phyloP scores from a whole-genome alignment of 2,797 vertebrate species.

The Ciconia nigra region DNA sequence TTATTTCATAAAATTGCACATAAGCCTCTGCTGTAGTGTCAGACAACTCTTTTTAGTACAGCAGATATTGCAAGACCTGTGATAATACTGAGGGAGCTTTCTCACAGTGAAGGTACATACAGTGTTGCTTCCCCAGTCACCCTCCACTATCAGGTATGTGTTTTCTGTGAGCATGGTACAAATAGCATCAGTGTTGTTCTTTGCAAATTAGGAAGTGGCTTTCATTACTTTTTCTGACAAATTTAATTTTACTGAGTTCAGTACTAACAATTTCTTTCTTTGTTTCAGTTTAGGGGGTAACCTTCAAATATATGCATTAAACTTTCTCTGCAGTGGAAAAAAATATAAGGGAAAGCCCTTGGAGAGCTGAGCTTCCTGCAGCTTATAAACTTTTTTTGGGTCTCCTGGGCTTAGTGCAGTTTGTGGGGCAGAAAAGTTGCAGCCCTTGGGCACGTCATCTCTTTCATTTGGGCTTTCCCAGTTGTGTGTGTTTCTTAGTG shows the following conservation, averaged over 20 bases:
- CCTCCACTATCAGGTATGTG: background rate
- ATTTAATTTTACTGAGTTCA: background rate
- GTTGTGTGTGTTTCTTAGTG: background rate
- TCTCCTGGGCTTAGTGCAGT: background rate
- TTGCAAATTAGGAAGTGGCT: background rate
- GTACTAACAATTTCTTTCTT: background rate
- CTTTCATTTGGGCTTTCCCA: background rate
- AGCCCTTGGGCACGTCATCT: fast-evolving
- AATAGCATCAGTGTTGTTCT: background rate
- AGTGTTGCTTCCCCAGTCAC: background rate
- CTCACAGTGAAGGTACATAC: background rate
- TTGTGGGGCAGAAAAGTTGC: background rate
- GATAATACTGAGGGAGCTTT: background rate
- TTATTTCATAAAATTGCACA: background rate
- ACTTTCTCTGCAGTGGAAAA: background rate
- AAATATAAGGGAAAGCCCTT: background rate
- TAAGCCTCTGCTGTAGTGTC: background rate
- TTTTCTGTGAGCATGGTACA: background rate
- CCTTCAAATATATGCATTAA: background rate
- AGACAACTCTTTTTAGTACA: background rate
- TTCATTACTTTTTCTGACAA: background rate
- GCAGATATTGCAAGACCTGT: background rate
- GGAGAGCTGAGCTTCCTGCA: background rate
- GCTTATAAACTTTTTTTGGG: background rate
- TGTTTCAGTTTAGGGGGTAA: background rate